A percentile compares a stretch with the other conserved stretches of the same genome.
Evolutionary conservation across 2,888 invertebrate genomes (phyloP).

Genomic region (Clitarchus hookeri): DNA sequence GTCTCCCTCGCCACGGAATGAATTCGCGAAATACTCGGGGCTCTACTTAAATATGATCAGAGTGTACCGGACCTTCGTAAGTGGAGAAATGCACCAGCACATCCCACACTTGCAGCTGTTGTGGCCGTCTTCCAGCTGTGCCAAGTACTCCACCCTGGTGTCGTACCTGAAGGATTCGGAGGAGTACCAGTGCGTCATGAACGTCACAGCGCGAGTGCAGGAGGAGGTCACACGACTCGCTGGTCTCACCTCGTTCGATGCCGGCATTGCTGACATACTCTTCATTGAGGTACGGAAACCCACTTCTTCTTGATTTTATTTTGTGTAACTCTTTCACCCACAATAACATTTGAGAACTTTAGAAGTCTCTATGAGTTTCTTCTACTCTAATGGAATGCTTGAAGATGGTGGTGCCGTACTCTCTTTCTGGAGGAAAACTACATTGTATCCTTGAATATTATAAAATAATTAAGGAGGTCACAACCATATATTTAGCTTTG

Average conservation of each 20-base stretch:
- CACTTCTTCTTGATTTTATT: background rate
- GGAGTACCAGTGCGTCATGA: constrained; percentile 20
- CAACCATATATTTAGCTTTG: too few relatives aligned
- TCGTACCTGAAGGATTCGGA: background rate
- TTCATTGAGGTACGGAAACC: constrained; percentile 5
- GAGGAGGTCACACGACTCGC: background rate
- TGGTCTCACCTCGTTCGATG: background rate
- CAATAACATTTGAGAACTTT: background rate
- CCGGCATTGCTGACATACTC: background rate
- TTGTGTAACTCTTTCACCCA: background rate
- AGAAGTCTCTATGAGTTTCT: too few relatives aligned
- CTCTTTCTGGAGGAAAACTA: too few relatives aligned
- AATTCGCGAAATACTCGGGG: too few relatives aligned
- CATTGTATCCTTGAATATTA: too few relatives aligned
- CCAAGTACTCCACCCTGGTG: background rate
- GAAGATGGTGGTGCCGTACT: too few relatives aligned
- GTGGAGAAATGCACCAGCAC: too few relatives aligned
- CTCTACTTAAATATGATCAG: too few relatives aligned
- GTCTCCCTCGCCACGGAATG: too few relatives aligned
- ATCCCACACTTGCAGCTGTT: background rate
- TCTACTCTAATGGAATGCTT: too few relatives aligned
- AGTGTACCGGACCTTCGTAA: too few relatives aligned
- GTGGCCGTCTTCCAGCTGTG: background rate
- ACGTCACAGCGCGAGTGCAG: background rate
- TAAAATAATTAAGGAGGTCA: too few relatives aligned